Base-by-base conservation (phyloP, 1,140 invertebrate species). In the Drosophila busckii region DNA sequence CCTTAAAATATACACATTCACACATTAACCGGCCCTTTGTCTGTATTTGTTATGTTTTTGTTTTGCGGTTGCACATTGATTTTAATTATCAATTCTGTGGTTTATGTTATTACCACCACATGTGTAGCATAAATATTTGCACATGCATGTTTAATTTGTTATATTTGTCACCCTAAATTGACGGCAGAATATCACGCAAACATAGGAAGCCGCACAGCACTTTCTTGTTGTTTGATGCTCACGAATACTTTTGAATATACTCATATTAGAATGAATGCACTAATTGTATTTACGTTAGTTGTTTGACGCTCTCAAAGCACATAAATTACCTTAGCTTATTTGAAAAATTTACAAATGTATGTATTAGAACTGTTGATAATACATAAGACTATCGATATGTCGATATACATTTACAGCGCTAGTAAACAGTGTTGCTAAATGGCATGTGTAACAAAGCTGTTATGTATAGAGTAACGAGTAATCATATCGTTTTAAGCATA, bases 21-120 rank as follows among this genome's bases (percentile, higher is more conserved):
- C 28, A 41, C 9, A 23, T 16, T 10, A 7, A 19, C 10, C n/a
- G 41, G 41, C 52, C 15, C 52, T 7, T 53, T 54, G 20, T 26
- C 7, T 41, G 70, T 73, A 71, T 73, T 68, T 75, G 70, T 76
- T 75, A 69, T 75, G 70, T 75, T 76, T 75, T 75, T 73, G 69
- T 73, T n/a, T 75, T 70, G 70, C 70, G 70, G 70, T 70, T n/a
- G n/a, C n/a, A n/a, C n/a, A n/a, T n/a, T n/a, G n/a, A 41, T 75
- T 75, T 70, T 66, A 67, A 61, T 46, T 29, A 48, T 26, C 42
- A 29, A 41, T 35, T 34, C 13, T 48, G 22, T 28, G 9, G 34
- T 56, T 35, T 32, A 26, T 13, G 2, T 4, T 29, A 13, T 20
- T 23, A 8, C n/a, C n/a, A n/a, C n/a, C n/a, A n/a, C n/a, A n/a